Evolutionary conservation across 2,113 vertebrate genomes (phyloP).

Genomic region (Dicentrarchus labrax): DNA sequence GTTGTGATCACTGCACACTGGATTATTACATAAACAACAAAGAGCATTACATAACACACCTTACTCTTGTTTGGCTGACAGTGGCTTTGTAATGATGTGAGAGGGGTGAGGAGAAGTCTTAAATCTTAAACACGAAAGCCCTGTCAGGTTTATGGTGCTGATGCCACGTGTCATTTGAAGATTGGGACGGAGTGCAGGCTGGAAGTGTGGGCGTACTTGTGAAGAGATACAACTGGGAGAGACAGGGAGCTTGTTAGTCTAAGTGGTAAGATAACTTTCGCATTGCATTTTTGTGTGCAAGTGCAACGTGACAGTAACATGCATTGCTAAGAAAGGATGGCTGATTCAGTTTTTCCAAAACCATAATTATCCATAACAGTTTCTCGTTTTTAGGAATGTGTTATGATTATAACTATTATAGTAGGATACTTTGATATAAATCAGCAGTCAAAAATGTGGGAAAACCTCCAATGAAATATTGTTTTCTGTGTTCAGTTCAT

Average conservation of each 20-base stretch:
- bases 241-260: not conserved
- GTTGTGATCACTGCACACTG: not conserved
- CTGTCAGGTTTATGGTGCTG: not conserved
- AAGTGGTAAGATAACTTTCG: conserved; percentile 4
- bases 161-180: not conserved
- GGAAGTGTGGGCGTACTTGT: not conserved
- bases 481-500: not conserved
- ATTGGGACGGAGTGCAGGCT: not conserved
- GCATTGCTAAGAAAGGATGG: not conserved
- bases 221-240: not conserved
- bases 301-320: not conserved
- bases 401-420: not conserved
- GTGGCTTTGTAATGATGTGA: not conserved
- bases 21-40: not conserved
- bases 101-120: not conserved
- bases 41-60: not conserved
- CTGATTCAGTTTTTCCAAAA: not conserved
- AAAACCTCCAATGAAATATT: not conserved
- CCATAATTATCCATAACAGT: not conserved
- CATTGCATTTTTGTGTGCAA: not conserved
- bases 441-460: not conserved
- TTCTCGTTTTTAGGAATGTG: not conserved
- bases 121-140: not conserved
- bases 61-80: not conserved
- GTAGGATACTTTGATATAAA: not conserved